These are phyloP conservation scores for Nebria ingens DNA, from an alignment of 1,140 invertebrate species.

Conservation along the genomic window DNA sequence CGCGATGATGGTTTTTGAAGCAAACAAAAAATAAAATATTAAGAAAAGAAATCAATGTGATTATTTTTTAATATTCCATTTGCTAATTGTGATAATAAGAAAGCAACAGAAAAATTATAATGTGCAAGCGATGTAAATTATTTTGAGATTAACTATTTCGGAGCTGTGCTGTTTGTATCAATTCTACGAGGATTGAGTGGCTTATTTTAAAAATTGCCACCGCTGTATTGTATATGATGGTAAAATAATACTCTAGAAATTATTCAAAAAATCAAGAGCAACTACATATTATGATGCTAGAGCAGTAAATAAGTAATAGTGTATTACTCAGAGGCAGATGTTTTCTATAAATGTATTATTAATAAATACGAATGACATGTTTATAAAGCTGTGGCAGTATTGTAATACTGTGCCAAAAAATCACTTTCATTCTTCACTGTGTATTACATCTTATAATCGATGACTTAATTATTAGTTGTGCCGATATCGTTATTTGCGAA, in stretches of 20 bases:
- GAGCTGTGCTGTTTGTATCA: background rate
- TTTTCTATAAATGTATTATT: background rate
- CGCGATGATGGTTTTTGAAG: background rate
- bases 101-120: no score
- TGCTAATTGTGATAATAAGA: conserved; percentile 3
- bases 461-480: no score
- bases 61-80: conserved; percentile 2
- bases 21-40: background rate
- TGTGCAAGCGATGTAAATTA: background rate
- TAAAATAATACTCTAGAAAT: background rate
- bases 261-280: background rate
- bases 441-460: no score
- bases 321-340: background rate
- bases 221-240: background rate
- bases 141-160: conserved; percentile 3
- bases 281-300: background rate
- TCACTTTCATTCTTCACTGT: background rate
- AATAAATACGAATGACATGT: background rate
- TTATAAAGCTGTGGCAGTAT: background rate
- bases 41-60: background rate
- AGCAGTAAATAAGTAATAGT: background rate
- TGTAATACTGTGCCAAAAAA: conserved; percentile 7
- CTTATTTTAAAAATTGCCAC: background rate
- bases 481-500: background rate
- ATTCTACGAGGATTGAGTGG: background rate